Evolutionary conservation across 2,888 invertebrate species (phyloP).

Genomic region (Nudaria mundana): DNA sequence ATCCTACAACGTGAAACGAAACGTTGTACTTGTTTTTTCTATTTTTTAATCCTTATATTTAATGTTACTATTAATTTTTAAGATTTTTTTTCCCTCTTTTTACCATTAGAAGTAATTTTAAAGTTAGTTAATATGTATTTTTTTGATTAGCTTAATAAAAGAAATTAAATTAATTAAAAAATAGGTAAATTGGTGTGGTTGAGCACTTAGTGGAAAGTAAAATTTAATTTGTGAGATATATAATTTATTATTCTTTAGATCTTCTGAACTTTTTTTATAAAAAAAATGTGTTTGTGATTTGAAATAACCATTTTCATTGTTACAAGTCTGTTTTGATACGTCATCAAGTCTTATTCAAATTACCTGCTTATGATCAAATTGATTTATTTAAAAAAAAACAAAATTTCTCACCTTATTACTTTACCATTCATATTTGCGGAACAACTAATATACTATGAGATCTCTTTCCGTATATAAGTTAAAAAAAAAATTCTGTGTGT

Average conservation of each 20-base stretch:
- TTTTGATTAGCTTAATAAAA: constrained; percentile 30
- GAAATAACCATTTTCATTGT: too few species aligned
- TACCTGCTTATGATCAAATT: too few species aligned
- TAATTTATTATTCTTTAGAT: constrained; percentile 29
- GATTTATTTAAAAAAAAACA: too few species aligned
- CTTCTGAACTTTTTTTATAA: constrained; percentile 11
- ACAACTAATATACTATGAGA: constrained; percentile 33
- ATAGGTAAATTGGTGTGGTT: constrained; percentile 48
- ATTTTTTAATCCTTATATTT: constrained; percentile 65
- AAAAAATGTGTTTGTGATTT: neutral
- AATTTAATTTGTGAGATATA: constrained; percentile 31
- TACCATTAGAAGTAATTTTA: constrained; percentile 73
- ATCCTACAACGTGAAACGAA: constrained; percentile 32
- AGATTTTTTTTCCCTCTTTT: constrained; percentile 59
- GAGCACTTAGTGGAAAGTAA: constrained; percentile 34
- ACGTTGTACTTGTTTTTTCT: constrained; percentile 48
- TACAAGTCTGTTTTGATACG: too few species aligned
- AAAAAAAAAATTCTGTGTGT: constrained; percentile 49
- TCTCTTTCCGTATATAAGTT: constrained; percentile 54
- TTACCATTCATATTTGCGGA: constrained; percentile 17
- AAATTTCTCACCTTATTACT: too few species aligned
- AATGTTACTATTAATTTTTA: constrained; percentile 77
- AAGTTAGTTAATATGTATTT: constrained; percentile 67
- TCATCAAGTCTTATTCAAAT: too few species aligned
- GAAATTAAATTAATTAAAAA: constrained; percentile 30